These are phyloP conservation scores for Drosophila tropicalis DNA, from an alignment of 1,140 invertebrate species.

Conservation along the genomic window DNA sequence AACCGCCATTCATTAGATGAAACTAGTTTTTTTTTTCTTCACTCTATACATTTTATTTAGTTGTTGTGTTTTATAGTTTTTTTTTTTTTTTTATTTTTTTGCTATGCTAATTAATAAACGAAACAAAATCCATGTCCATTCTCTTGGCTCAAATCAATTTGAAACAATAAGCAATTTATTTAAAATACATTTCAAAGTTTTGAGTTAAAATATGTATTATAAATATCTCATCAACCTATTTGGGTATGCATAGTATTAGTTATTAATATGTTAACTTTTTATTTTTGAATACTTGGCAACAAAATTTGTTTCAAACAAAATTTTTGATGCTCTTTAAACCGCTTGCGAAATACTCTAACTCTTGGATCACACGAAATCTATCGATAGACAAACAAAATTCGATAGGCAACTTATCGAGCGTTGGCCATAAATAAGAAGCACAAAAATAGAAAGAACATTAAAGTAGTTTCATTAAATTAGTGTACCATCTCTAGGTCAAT, in stretches of 20 bases:
- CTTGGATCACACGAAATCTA: too few relatives aligned
- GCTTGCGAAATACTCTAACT: not conserved
- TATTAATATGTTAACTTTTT: not conserved
- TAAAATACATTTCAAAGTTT: conserved; percentile 59
- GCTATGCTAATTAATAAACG: conserved; percentile 69
- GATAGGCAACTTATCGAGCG: too few relatives aligned
- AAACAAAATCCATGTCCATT: conserved; percentile 45
- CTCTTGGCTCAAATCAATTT: conserved; percentile 59
- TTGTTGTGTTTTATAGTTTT: conserved; percentile 30
- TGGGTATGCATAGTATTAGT: conserved; percentile 8
- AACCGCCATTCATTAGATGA: conserved; percentile 70
- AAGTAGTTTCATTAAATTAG: not conserved
- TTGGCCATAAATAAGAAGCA: too few relatives aligned
- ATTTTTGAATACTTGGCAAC: not conserved
- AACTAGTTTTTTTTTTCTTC: conserved; percentile 69
- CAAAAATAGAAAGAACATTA: not conserved
- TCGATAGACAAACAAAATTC: too few relatives aligned
- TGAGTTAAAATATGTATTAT: conserved; percentile 70
- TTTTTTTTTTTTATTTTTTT: conserved; percentile 39
- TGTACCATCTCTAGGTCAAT: not conserved
- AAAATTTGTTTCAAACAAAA: not conserved
- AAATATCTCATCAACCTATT: conserved; percentile 36
- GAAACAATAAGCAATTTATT: conserved; percentile 80
- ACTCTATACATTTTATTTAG: conserved; percentile 24
- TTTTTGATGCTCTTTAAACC: not conserved